A percentile compares a stretch with the other conserved stretches of the same genome.
Evolutionary conservation across 2,888 invertebrate genomes (phyloP).

Genomic region (Phragmatobia fuliginosa): DNA sequence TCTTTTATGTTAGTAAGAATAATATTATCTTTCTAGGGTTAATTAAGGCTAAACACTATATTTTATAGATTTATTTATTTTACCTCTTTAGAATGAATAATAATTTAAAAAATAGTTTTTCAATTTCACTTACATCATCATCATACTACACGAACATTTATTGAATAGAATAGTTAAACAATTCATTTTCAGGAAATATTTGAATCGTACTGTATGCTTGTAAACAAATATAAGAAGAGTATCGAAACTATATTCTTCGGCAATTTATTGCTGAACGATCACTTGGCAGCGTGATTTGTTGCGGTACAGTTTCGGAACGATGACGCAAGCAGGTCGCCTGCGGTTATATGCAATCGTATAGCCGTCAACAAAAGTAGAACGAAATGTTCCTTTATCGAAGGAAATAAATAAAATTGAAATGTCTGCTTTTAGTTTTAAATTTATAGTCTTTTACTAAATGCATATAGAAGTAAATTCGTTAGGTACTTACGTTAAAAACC

Average conservation of each 20-base stretch:
- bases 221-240: not conserved
- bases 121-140: too few relatives aligned
- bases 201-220: not conserved
- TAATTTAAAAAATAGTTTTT: not conserved
- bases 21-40: too few relatives aligned
- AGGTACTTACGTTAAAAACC: too few relatives aligned
- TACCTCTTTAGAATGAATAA: not conserved
- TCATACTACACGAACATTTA: too few relatives aligned
- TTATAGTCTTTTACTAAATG: too few relatives aligned
- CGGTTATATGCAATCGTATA: not conserved
- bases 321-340: not conserved
- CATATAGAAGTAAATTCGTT: too few relatives aligned
- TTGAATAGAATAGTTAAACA: not conserved
- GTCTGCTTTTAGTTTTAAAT: too few relatives aligned
- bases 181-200: not conserved
- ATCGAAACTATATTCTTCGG: not conserved
- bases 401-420: too few relatives aligned
- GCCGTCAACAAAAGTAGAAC: not conserved
- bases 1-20: too few relatives aligned
- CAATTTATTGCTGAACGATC: constrained; percentile 12
- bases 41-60: too few relatives aligned
- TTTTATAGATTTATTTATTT: not conserved
- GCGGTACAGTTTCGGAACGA: not conserved
- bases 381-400: not conserved
- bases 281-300: constrained; percentile 7